phyloP scores from a whole-genome alignment of 2,888 invertebrate genomes.

The Lypha dubia region DNA sequence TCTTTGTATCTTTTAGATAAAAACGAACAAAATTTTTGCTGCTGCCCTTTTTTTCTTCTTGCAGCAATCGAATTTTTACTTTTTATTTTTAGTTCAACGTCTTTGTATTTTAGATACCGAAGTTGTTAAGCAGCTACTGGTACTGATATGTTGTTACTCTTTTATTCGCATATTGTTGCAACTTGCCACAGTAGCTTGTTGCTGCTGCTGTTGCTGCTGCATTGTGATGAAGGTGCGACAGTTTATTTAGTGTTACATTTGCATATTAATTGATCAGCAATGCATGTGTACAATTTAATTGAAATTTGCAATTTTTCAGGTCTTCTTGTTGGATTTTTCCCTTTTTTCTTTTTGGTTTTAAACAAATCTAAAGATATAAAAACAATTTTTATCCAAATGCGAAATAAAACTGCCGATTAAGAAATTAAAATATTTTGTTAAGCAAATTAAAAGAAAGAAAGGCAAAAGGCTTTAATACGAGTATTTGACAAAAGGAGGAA shows the following conservation, averaged over 20 bases:
- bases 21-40: conserved; percentile 22
- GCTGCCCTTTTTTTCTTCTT: conserved; percentile 13
- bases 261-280: conserved; percentile 81
- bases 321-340: background rate
- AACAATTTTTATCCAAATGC: conserved; percentile 17
- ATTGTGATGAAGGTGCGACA: conserved; percentile 76
- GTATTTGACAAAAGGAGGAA: background rate
- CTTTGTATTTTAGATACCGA: conserved; percentile 49
- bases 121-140: conserved; percentile 61
- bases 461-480: background rate
- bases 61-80: conserved; percentile 9
- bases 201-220: conserved; percentile 17
- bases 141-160: conserved; percentile 32
- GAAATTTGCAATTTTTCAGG: conserved; percentile 69
- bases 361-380: conserved; percentile 46
- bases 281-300: conserved; percentile 72
- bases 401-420: conserved; percentile 49
- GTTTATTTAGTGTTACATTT: conserved; percentile 78
- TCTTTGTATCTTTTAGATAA: conserved; percentile 64
- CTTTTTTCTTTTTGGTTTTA: background rate
- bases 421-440: conserved; percentile 46
- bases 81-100: background rate
- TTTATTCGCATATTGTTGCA: background rate
- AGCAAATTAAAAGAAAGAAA: too few species aligned
- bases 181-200: conserved; percentile 28